These are phyloP conservation scores for Dicentrarchus labrax DNA, from an alignment of 2,113 vertebrate genomes.

Conservation along the genomic window DNA sequence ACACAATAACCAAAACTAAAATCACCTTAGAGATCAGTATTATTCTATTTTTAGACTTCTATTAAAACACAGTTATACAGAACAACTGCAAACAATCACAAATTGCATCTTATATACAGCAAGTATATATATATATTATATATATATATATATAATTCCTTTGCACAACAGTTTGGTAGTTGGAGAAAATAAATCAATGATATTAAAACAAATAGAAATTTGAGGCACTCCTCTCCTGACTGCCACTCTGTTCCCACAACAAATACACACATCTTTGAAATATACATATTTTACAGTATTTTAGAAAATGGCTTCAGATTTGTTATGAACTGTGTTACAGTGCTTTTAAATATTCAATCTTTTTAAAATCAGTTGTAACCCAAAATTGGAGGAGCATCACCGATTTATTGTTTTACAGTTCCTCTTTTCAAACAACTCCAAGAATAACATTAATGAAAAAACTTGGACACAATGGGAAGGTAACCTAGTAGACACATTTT, in stretches of 20 bases:
- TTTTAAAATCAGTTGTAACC: constrained; percentile 59
- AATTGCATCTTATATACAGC: constrained; percentile 94
- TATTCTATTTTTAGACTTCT: constrained; percentile 89
- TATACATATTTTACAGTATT: constrained; percentile 86
- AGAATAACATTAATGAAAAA: constrained; percentile 76
- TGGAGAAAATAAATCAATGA: constrained; percentile 80
- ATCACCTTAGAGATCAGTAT: constrained; percentile 69
- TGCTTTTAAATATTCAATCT: constrained; percentile 70
- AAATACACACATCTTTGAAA: constrained; percentile 83
- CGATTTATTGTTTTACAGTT: constrained; percentile 55
- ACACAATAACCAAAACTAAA: constrained; percentile 65
- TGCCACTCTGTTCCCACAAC: constrained; percentile 73
- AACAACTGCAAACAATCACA: constrained; percentile 94
- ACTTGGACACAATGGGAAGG: constrained; percentile 66
- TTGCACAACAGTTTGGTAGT: constrained; percentile 85
- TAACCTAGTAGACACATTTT: constrained; percentile 50
- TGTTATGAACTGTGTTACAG: constrained; percentile 75
- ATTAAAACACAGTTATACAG: constrained; percentile 97
- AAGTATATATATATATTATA: constrained; percentile 84
- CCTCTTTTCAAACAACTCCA: constrained; percentile 66
- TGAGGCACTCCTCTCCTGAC: constrained; percentile 77
- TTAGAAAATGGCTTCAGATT: constrained; percentile 85
- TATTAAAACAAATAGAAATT: constrained; percentile 85
- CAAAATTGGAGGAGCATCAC: constrained; percentile 66
- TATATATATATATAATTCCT: constrained; percentile 67